Percentiles rank a stretch among this genome's conserved stretches.
These are phyloP conservation scores for Dendrocincla tyrannina DNA, from an alignment of 2,797 vertebrate species.

Conservation along the genomic window DNA sequence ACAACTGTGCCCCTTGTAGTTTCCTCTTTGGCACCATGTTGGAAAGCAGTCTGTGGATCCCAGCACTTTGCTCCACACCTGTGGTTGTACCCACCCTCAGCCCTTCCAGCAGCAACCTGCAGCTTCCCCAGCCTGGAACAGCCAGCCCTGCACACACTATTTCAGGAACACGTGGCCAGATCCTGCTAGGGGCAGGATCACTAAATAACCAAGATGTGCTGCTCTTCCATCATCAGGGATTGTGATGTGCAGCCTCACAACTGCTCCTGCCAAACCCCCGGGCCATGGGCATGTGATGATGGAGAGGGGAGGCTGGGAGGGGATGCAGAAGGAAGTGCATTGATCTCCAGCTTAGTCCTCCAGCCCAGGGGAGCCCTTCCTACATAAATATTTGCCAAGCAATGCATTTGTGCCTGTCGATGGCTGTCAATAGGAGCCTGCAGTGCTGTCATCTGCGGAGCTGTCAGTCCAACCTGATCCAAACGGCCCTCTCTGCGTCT, in stretches of 20 bases:
- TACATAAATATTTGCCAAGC: constrained; percentile 75
- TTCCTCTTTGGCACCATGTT: not conserved
- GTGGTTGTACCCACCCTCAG: not conserved
- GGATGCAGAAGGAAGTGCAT: constrained; percentile 22
- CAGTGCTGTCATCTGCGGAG: not conserved
- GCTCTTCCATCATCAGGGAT: not conserved
- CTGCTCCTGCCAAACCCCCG: not conserved
- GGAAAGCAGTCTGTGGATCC: not conserved
- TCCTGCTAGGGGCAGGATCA: not conserved
- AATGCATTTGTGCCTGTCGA: constrained; percentile 65
- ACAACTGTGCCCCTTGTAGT: not conserved
- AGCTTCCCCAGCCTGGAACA: not conserved
- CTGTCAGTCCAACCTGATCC: not conserved
- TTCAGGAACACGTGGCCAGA: rapidly evolving
- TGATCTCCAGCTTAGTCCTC: constrained; percentile 32
- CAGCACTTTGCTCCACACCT: not conserved
- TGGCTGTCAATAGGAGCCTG: constrained; percentile 68
- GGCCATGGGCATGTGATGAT: not conserved
- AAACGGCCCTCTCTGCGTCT: not conserved
- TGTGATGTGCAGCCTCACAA: not conserved
- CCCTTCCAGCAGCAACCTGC: not conserved
- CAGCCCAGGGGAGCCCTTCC: constrained; percentile 50
- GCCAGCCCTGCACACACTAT: rapidly evolving
- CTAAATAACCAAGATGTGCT: rapidly evolving
- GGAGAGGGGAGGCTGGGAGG: not conserved